These are phyloP conservation scores for Sebastes minor DNA, from an alignment of 2,797 vertebrate genomes.

Conservation along the genomic window DNA sequence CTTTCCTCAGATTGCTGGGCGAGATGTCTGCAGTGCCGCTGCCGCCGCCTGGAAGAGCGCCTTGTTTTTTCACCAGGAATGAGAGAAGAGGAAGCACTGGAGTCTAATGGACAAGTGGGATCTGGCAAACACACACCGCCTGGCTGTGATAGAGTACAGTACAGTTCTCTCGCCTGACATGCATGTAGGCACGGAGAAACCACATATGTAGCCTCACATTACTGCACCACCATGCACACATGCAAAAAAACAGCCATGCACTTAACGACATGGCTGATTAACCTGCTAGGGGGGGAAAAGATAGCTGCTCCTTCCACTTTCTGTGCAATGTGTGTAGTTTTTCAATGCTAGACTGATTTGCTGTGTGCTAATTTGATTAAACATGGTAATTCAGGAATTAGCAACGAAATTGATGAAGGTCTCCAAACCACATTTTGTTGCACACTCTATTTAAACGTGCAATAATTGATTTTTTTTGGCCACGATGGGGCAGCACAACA, in stretches of 20 bases:
- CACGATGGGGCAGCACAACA: background rate
- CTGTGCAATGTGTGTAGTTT: background rate
- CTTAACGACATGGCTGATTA: background rate
- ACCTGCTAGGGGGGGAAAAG: background rate
- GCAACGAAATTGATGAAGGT: background rate
- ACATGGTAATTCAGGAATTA: background rate
- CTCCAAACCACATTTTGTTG: background rate
- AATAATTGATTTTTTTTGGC: background rate
- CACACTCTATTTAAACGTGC: background rate
- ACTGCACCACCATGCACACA: background rate
- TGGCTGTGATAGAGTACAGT: background rate
- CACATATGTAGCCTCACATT: conserved; percentile 1
- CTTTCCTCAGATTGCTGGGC: conserved; percentile 56
- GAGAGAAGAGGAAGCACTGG: conserved; percentile 11
- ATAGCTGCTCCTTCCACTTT: background rate
- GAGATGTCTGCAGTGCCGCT: conserved; percentile 56
- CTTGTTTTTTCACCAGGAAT: conserved; percentile 40
- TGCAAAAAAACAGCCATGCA: background rate
- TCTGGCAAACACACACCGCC: background rate
- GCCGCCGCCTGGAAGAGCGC: conserved; percentile 23
- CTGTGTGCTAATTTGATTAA: background rate
- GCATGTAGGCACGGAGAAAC: background rate
- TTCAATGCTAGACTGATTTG: background rate
- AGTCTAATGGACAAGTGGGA: conserved; percentile 44
- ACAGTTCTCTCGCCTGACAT: background rate